Conservation (phyloP, 2,888 invertebrate genomes). For the Operophtera brumata region DNA sequence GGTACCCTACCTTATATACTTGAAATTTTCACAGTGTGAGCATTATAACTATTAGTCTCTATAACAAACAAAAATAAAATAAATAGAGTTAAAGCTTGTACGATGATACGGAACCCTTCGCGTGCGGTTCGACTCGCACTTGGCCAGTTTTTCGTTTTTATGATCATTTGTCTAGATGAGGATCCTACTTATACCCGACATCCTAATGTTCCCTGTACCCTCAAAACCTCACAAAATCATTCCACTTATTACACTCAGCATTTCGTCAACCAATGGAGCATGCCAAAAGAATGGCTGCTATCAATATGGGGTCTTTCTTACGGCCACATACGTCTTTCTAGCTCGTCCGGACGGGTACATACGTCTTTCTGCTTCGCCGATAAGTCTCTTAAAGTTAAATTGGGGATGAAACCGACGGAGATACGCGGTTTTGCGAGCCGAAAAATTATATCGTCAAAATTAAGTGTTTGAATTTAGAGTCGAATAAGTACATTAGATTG, state of each 20-base stretch:
- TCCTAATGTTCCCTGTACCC: constrained; percentile 11
- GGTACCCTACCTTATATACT: too few relatives aligned
- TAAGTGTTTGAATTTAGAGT: constrained; percentile 11
- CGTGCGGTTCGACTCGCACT: too few relatives aligned
- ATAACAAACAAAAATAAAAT: too few relatives aligned
- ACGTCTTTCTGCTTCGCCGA: constrained; percentile 67
- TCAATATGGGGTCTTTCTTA: constrained; percentile 61
- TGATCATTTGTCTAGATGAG: too few relatives aligned
- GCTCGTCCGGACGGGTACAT: constrained; percentile 60
- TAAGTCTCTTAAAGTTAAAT: constrained; percentile 69
- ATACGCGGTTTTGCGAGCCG: constrained; percentile 53
- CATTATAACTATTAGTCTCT: too few relatives aligned
- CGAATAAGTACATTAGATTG: neutral
- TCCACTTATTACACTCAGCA: constrained; percentile 45
- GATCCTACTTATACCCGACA: neutral
- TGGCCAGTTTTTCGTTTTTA: too few relatives aligned
- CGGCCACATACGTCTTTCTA: constrained; percentile 65
- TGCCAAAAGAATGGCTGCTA: constrained; percentile 56
- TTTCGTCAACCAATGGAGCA: constrained; percentile 57
- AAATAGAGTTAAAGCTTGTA: too few relatives aligned
- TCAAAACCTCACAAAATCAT: constrained; percentile 37
- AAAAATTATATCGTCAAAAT: constrained; percentile 46
- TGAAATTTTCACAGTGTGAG: too few relatives aligned
- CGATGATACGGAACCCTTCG: too few relatives aligned
- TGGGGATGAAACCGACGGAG: constrained; percentile 69